Evolutionary conservation across 2,113 vertebrate genomes (phyloP).

Genomic region (Festucalex cinctus): DNA sequence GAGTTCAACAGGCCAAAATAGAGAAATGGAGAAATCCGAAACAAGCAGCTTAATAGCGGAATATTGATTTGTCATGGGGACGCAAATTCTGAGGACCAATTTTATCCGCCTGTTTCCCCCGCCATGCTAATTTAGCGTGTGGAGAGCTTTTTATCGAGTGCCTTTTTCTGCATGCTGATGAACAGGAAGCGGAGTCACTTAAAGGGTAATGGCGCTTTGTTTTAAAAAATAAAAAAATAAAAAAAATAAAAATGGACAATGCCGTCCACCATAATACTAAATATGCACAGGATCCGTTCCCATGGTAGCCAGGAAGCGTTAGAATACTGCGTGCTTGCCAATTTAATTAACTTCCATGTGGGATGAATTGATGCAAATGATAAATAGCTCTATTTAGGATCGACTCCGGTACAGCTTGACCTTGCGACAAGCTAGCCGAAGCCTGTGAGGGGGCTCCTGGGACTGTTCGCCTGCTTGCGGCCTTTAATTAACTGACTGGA

Average conservation of each 20-base stretch:
- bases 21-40: slow-evolving; percentile 26
- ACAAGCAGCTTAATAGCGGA: slow-evolving; percentile 27
- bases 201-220: slow-evolving; percentile 17
- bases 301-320: too few species aligned
- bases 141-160: slow-evolving; percentile 42
- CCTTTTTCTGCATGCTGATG: slow-evolving; percentile 58
- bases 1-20: slow-evolving; percentile 52
- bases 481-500: too few species aligned
- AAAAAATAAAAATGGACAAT: slow-evolving; percentile 1
- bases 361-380: too few species aligned
- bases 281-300: neutral
- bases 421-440: too few species aligned
- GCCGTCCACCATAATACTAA: neutral
- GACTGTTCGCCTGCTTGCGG: too few species aligned
- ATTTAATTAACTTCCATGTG: too few species aligned
- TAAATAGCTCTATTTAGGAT: too few species aligned
- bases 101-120: slow-evolving; percentile 39
- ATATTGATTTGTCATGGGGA: slow-evolving; percentile 56
- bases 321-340: too few species aligned
- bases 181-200: slow-evolving; percentile 22
- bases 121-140: slow-evolving; percentile 46
- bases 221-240: too few species aligned
- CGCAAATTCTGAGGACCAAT: slow-evolving; percentile 40
- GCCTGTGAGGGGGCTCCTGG: too few species aligned
- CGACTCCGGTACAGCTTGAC: too few species aligned